These are phyloP conservation scores for Trichonephila clavata DNA, from an alignment of 1,140 invertebrate species.

Conservation along the genomic window DNA sequence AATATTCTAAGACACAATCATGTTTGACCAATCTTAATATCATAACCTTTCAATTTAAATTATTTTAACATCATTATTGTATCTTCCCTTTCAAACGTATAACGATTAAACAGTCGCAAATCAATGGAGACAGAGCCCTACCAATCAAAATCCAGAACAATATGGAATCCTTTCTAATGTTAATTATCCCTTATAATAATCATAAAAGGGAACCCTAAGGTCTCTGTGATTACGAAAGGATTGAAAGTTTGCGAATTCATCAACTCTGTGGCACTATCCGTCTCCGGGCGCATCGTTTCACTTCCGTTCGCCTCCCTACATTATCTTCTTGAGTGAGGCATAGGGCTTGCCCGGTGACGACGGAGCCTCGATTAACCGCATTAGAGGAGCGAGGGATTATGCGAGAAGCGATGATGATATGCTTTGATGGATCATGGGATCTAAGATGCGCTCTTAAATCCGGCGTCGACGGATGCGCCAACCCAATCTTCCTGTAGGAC, in stretches of 20 bases:
- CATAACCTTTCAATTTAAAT: too few species aligned
- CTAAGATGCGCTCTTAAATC: not conserved
- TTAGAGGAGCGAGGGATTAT: not conserved
- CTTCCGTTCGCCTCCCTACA: not conserved
- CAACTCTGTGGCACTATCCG: not conserved
- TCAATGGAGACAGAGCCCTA: too few species aligned
- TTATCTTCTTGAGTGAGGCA: not conserved
- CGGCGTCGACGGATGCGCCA: not conserved
- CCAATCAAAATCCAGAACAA: too few species aligned
- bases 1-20: too few species aligned
- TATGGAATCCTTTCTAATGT: too few species aligned
- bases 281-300: not conserved
- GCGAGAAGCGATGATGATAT: not conserved
- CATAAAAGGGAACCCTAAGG: too few species aligned
- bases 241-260: not conserved
- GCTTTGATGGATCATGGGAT: not conserved
- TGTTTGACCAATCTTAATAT: too few species aligned
- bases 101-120: too few species aligned
- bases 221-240: not conserved
- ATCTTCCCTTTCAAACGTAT: too few species aligned
- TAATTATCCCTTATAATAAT: too few species aligned
- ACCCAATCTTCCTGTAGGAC: not conserved
- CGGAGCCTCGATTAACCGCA: slow-evolving; percentile 13
- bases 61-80: too few species aligned
- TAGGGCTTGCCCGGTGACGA: not conserved